These are phyloP conservation scores for Platyscapa corneri DNA, from an alignment of 1,140 invertebrate species.

Conservation along the genomic window DNA sequence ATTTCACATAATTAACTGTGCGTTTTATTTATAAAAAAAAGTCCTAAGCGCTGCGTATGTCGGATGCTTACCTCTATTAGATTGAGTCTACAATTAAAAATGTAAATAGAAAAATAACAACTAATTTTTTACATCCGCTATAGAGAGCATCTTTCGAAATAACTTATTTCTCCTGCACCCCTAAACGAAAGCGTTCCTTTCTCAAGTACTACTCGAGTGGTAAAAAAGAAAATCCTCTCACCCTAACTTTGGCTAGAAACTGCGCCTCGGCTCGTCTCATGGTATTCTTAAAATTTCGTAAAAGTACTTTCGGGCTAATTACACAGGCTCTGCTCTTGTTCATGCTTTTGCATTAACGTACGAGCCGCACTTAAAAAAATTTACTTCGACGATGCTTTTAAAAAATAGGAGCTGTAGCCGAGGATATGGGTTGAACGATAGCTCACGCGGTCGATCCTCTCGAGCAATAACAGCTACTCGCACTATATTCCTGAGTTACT, in stretches of 20 bases:
- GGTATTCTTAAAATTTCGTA: neutral
- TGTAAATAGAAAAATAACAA: neutral
- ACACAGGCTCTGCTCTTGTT: neutral
- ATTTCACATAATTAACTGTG: neutral
- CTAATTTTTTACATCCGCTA: neutral
- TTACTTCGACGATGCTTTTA: neutral
- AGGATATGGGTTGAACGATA: neutral
- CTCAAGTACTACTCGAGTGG: neutral
- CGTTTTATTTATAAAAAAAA: no score
- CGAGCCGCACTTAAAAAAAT: neutral
- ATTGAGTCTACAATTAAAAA: neutral
- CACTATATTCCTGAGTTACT: neutral
- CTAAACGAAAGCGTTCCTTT: neutral
- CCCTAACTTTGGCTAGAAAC: neutral
- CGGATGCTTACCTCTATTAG: neutral
- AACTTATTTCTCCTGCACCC: neutral
- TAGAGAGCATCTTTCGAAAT: neutral
- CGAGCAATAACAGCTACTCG: neutral
- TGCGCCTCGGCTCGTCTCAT: neutral
- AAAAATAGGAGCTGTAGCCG: neutral
- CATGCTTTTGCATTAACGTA: neutral
- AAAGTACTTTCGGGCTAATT: slow-evolving; percentile 21
- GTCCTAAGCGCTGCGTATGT: no score
- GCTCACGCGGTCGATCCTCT: neutral
- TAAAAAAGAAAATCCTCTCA: neutral